Evolutionary conservation across 2,888 invertebrate species (phyloP).

Genomic region (Orthosia gracilis): DNA sequence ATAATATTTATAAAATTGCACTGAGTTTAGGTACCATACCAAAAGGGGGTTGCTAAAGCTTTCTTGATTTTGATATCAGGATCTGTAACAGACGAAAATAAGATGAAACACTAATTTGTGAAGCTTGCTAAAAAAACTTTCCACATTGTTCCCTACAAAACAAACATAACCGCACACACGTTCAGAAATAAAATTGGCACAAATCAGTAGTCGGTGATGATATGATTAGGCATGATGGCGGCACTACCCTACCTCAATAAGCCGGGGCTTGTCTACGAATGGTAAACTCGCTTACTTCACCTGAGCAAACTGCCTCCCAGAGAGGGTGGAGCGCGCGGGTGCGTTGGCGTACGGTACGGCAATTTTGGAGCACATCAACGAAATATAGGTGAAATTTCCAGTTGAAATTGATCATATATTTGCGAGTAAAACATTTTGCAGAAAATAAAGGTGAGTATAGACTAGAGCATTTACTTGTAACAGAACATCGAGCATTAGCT

Average conservation of each 20-base stretch:
- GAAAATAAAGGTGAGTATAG: too few species aligned
- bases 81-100: background rate
- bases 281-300: conserved; percentile 84
- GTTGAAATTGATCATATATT: too few species aligned
- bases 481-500: too few species aligned
- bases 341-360: conserved; percentile 66
- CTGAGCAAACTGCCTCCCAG: conserved; percentile 82
- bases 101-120: background rate
- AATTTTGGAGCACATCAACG: background rate
- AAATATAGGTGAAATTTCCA: too few species aligned
- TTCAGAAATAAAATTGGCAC: conserved; percentile 38
- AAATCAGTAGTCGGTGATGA: conserved; percentile 58
- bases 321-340: conserved; percentile 67
- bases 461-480: too few species aligned
- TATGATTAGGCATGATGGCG: conserved; percentile 71
- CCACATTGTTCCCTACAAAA: background rate
- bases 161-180: background rate
- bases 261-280: conserved; percentile 79
- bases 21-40: too few species aligned
- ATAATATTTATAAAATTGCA: too few species aligned
- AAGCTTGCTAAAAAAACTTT: too few species aligned
- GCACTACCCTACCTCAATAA: conserved; percentile 85
- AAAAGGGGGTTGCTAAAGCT: background rate
- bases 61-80: background rate
- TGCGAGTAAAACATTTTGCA: too few species aligned